phyloP scores from a whole-genome alignment of 2,888 invertebrate genomes.

The Brenthis ino region DNA sequence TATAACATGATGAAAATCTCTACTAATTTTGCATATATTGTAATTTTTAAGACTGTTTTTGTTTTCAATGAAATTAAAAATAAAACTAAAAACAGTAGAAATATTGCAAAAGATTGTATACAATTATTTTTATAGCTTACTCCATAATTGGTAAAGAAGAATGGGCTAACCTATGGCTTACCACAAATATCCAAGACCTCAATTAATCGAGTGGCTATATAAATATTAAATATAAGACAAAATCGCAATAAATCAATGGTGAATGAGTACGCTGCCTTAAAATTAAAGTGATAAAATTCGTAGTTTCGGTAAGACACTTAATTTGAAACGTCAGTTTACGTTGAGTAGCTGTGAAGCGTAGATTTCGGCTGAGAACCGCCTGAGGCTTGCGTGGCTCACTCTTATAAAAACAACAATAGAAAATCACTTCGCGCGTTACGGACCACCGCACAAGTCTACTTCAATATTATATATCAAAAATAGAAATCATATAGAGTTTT shows the following conservation, averaged over 20 bases:
- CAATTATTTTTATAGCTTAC: no score
- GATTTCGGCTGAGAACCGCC: slow-evolving; percentile 67
- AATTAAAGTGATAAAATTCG: slow-evolving; percentile 38
- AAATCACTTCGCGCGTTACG: slow-evolving; percentile 49
- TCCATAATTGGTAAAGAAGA: no score
- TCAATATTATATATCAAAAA: neutral
- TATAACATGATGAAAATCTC: no score
- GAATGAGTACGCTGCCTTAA: slow-evolving; percentile 25
- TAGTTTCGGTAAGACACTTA: slow-evolving; percentile 44
- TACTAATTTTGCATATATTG: no score
- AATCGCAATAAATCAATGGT: slow-evolving; percentile 1
- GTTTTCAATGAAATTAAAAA: no score
- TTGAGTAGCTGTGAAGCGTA: slow-evolving; percentile 55
- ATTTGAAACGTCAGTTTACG: slow-evolving; percentile 54
- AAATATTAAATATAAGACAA: neutral
- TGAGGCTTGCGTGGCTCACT: slow-evolving; percentile 51
- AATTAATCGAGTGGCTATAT: no score
- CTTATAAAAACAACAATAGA: slow-evolving; percentile 57
- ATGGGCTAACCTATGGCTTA: no score
- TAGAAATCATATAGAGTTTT: no score
- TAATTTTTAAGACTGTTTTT: no score
- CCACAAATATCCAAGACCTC: no score
- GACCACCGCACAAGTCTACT: slow-evolving; percentile 27
- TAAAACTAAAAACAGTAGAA: no score
- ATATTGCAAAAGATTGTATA: no score